Base-by-base conservation (phyloP, 2,113 vertebrate genomes). In the Myotis yumanensis region DNA sequence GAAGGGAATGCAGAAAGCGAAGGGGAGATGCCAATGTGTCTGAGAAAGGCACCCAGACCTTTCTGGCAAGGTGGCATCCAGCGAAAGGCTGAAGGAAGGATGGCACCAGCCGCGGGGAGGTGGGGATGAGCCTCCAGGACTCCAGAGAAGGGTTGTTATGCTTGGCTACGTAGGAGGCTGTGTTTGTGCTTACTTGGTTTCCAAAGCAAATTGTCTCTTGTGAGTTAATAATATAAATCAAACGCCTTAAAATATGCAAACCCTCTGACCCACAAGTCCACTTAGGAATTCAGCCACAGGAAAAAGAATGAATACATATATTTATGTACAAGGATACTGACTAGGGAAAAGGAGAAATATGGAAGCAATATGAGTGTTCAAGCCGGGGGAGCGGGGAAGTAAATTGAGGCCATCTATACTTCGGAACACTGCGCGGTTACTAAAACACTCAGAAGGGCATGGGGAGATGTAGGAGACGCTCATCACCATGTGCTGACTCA, bases 181-280 rank as follows among this genome's bases (percentile, higher is more conserved):
- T 90, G n/a, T 92, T 94, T 92, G 89, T 85, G 82, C 87, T 85
- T 85, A 66, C 96, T 93, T 89, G 83, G 93, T 94, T 96, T 94
- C 77, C 84, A 93, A 96, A 96, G 87, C 75, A 75, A 96, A 96
- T 84, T 93, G 79, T 96, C 83, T 94, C 79, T 96, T 92, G 71
- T 84, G 86, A 94, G 94, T 95, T 88, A 88, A 95, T 82, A 81
- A 88, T 48, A 75, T 73, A 89, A 89, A 86, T 86, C 88, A 85
- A 93, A 96, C 96, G 46, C 72, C 86, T 96, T 81, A 75, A 92
- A 85, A 84, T 93, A 90, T 35, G 64, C 71, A 84, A 77, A 25
- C 51, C 88, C 80, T 81, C 86, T 95, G 93, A 90, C 86, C 93
- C 73, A 37, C 32, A 68, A 68, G 89, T 82, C 66, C 86, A 72